Conservation (phyloP, 2,113 vertebrate genomes). For the Gallinago undulata region DNA sequence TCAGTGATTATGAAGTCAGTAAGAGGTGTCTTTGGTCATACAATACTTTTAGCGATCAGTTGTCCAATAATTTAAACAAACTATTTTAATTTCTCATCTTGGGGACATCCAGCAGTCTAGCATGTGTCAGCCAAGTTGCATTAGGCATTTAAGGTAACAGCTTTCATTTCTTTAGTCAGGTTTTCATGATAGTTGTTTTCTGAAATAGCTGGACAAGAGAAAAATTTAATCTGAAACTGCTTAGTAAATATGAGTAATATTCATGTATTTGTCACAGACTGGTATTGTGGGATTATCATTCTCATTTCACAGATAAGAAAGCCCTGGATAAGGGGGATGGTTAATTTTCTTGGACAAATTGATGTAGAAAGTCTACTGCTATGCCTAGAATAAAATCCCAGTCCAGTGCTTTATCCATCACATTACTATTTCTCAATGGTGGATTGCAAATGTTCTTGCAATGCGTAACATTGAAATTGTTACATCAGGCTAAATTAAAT, state of each 20-base stretch:
- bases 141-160: neutral
- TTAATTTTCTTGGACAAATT: conserved; percentile 2
- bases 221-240: neutral
- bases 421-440: neutral
- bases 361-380: neutral
- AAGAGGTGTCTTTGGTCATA: neutral
- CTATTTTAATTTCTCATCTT: neutral
- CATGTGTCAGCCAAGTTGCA: neutral
- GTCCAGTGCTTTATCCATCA: neutral
- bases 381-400: neutral
- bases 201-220: neutral
- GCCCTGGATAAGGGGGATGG: neutral
- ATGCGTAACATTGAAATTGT: neutral
- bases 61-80: neutral
- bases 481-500: conserved; percentile 10
- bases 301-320: neutral
- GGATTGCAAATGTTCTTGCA: neutral
- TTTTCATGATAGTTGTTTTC: neutral
- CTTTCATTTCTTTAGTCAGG: neutral
- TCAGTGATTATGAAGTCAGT: neutral
- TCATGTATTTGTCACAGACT: neutral
- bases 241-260: neutral
- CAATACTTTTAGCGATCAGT: neutral
- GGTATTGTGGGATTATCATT: neutral
- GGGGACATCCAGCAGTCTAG: neutral